Base-by-base conservation (phyloP, 1,140 invertebrate species). In the Leptinotarsa undecemlineata region DNA sequence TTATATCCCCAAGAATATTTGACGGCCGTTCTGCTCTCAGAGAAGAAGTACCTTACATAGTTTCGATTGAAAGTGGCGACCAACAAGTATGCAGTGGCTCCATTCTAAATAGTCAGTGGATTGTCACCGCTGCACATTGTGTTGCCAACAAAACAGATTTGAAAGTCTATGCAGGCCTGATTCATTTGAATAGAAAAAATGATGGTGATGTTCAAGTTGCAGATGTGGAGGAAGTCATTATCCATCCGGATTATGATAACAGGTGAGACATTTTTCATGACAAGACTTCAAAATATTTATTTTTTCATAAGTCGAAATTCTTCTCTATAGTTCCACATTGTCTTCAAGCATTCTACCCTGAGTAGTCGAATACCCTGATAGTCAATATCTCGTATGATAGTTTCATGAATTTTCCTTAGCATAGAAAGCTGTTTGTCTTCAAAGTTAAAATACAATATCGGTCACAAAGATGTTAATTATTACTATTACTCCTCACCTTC, bases 81-180 rank as follows among this genome's bases (percentile, higher is more conserved):
- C 20, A 33, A 15, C 63, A 64, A 21, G 1, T 64, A 23, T 64
- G 63, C 20, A 20, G 17, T 19, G 63, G 63, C 4, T 64, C 63
- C n/a, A 64, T 64, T 33, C 11, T 64, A 5, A 11, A 64, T 33
- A 21, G 20, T 64, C 63, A 64, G 26, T n/a, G 17, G 63, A 33
- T 64, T 15, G 14, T 64, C 14, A 64, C 63, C 3, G 63, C 63
- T 19, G 63, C 63, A 17, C 63, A 64, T 21, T 64, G 63, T 33
- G 63, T 64, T 21, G 63, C 20, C 20, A 64, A 64, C 63, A 4
- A 64, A 33, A 64, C 60, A 21, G 4, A 33, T 20, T 33, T 64
- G 20, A 33, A 15, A 33, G 17, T 64, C 6, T 20, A 15, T 15
- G 63, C 63, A 13, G 63, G 63, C 21, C 15, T 57, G 1, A 17